Evolutionary conservation across 1,140 invertebrate species (phyloP), one percentile per base, ranked within the genome.

Genomic region (Arctopsyche grandis): DNA sequence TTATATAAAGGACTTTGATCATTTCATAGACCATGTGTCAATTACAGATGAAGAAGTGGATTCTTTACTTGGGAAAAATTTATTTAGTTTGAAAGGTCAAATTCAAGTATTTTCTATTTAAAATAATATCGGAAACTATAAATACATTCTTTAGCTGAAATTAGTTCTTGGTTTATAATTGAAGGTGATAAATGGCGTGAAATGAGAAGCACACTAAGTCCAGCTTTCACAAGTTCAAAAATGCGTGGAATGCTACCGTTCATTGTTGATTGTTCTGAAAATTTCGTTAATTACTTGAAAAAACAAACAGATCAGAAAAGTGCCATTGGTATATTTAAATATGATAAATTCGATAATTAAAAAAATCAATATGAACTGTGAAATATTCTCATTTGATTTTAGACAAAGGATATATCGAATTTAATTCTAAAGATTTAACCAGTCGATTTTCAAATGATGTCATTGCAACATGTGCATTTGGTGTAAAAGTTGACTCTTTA

Each of bases 351-450:
- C 7, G 21, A 5, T 60, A 7, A 9, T 7, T 9, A 21, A 60
- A 60, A 9, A 60, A 16, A 60, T n/a, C 19, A 14, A 38, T 3
- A 76, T 70, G 9, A 9, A 16, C 22, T 22, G 5, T 70, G 22
- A 22, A 7, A 21, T 70, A 29, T 46, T 46, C 14, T 46, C 7
- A 46, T 52, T 52, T 52, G 10, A 52, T 52, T 52, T 3, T 12
- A 52, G 48, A 52, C 3, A 52, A 52, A 26, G 69, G 26, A 3
- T 44, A 12, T 26, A 9, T n/a, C 1, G 84, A 85, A 5, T 14
- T 90, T 21, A 86, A 90, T 38, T 83, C 88, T 80, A 88, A 86
- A 80, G 86, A 90, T 46, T 83, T 84, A 90, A 4, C 83, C 86
- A 16, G 82, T 86, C 16, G 84, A 89, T 81, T 89, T 88, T 9